These are phyloP conservation scores for Psittacula cyanocephala DNA, from an alignment of 2,113 vertebrate species.

Conservation along the genomic window DNA sequence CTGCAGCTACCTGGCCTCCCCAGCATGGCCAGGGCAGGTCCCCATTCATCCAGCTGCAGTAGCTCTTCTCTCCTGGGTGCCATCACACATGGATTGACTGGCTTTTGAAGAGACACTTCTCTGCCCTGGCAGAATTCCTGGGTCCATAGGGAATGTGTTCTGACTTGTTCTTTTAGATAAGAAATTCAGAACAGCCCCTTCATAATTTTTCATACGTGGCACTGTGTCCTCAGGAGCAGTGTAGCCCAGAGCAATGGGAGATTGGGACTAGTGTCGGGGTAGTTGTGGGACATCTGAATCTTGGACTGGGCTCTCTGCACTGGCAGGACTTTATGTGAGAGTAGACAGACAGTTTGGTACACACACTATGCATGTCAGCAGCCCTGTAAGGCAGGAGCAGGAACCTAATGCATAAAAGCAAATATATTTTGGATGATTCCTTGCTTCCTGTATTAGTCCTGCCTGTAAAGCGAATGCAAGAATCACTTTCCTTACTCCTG, in stretches of 20 bases:
- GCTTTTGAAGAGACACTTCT: neutral
- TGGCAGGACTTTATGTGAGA: neutral
- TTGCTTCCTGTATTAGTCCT: neutral
- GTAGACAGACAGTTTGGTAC: neutral
- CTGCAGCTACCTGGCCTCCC: neutral
- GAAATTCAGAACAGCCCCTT: neutral
- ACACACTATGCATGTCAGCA: accelerated
- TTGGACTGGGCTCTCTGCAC: neutral
- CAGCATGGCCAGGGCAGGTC: neutral
- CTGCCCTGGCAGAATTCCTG: neutral
- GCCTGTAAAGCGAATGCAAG: neutral
- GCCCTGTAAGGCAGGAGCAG: neutral
- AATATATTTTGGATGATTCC: neutral
- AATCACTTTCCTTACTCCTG: neutral
- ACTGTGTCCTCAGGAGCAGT: neutral
- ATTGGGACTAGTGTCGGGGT: too few relatives aligned
- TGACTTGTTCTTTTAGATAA: neutral
- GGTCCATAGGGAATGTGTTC: neutral
- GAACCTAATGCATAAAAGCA: neutral
- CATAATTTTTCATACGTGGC: neutral
- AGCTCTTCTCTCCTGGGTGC: neutral
- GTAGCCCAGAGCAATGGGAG: neutral
- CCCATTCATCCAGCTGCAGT: neutral
- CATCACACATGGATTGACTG: neutral
- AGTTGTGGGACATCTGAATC: accelerated